Base-by-base conservation (phyloP, 2,888 invertebrate species). In the Hypolimnas misippus region DNA sequence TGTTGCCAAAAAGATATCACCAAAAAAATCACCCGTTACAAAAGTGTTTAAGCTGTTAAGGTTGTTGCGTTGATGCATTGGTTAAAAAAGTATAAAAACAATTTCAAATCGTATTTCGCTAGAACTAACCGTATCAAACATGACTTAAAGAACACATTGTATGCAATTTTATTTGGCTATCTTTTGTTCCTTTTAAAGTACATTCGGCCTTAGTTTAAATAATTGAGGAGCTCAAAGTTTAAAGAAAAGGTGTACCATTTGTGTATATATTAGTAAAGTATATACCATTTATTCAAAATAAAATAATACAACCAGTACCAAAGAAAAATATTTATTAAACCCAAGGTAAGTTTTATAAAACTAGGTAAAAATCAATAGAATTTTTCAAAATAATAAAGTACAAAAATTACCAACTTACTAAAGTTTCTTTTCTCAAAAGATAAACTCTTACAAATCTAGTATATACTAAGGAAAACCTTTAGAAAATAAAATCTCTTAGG, bases 21-120 rank as follows among this genome's bases (percentile, higher is more conserved):
- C 35, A 25, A 25, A 12, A 12, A 2, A 12, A 35, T 35, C 35
- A 35, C 35, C 35, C 35, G 12, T 35, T 33, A 33, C 7, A 6
- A 10, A 33, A 8, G 7, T 33, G 8, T 33, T 10, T 33, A 38
- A 38, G 38, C 14, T 14, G 33, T 33, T 33, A 33, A 33, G 33
- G 33, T 7, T 7, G 33, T 4, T 3, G 6, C 33, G 2, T 33
- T n/a, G n/a, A n/a, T 33, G 33, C 33, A 33, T 33, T 33, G 33
- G 33, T 33, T 33, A 33, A 33, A 33, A 33, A 33, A 33, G 33
- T 33, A 33, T 33, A 33, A 33, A 33, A 33, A 33, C 33, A 33
- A 33, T 33, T 33, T 33, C 33, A 33, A 33, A 33, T 33, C 33
- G 33, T 33, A 33, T 33, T 33, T 33, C 33, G 33, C 33, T 33